Percentiles rank a stretch among this genome's conserved stretches.
Conservation (phyloP, 2,113 vertebrate species). For the Halcyon senegalensis region DNA sequence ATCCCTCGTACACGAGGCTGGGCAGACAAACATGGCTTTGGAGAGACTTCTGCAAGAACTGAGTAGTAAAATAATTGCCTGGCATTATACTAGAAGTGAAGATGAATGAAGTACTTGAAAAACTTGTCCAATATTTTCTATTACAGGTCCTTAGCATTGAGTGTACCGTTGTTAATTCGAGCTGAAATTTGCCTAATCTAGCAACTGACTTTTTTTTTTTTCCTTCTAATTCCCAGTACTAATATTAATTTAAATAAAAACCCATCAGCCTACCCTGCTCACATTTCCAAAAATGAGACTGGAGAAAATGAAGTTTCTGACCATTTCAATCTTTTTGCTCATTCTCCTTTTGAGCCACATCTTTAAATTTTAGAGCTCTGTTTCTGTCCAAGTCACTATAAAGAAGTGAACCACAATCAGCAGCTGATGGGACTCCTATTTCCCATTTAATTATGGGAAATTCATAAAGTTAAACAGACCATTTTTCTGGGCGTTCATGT, state of each 20-base stretch:
- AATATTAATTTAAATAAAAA: neutral
- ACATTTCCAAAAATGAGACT: neutral
- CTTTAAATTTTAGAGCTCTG: neutral
- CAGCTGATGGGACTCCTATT: neutral
- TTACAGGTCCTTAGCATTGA: neutral
- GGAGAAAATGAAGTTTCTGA: neutral
- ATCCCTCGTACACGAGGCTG: rapidly evolving
- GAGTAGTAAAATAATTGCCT: rapidly evolving
- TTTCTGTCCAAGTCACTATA: neutral
- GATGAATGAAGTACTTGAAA: neutral
- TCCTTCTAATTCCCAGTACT: neutral
- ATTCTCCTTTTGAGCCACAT: neutral
- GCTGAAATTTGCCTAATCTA: neutral
- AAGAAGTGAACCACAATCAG: neutral
- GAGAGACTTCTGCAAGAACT: neutral
- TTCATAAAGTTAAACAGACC: neutral
- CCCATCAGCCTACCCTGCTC: neutral
- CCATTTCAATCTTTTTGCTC: neutral
- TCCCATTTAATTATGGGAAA: neutral
- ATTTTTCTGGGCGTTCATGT: neutral
- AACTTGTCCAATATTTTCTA: neutral
- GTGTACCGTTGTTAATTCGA: neutral
- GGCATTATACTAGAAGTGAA: neutral
- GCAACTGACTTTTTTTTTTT: neutral
- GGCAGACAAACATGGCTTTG: neutral